Evolutionary conservation across 2,113 vertebrate genomes (phyloP).

Genomic region (Fregetta grallaria): DNA sequence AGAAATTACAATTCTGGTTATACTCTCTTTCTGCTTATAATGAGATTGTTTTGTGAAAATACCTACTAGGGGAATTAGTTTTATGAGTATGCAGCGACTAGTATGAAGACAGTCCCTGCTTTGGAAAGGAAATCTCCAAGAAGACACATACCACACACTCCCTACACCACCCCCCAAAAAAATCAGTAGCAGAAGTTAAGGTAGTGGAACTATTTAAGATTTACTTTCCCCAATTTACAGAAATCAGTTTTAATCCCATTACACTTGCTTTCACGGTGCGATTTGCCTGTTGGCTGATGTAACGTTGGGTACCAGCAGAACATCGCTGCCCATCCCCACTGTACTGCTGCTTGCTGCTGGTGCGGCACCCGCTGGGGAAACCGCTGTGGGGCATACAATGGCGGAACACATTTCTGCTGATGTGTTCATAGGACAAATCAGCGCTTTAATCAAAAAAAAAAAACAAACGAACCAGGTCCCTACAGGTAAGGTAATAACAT

Average conservation of each 20-base stretch:
- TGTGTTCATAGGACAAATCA: not conserved
- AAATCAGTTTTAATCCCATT: not conserved
- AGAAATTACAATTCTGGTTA: not conserved
- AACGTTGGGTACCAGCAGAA: fast-evolving
- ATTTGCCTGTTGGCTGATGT: not conserved
- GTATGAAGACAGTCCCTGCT: not conserved
- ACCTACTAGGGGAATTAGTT: not conserved
- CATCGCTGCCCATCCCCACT: not conserved
- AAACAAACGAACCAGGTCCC: not conserved
- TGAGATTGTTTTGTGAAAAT: not conserved
- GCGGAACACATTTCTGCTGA: not conserved
- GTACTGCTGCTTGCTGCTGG: not conserved
- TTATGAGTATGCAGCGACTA: not conserved
- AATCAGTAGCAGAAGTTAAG: not conserved
- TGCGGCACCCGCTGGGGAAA: not conserved
- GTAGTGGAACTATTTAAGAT: not conserved
- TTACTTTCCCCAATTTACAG: not conserved
- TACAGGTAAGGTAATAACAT: not conserved
- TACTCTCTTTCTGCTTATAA: not conserved
- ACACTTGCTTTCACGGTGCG: not conserved
- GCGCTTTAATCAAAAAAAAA: not conserved
- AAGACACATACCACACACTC: not conserved
- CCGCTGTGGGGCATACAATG: fast-evolving
- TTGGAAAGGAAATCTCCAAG: not conserved
- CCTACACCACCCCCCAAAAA: no score